Base-by-base conservation (phyloP, 1,140 invertebrate genomes). In the Halotydeus destructor region DNA sequence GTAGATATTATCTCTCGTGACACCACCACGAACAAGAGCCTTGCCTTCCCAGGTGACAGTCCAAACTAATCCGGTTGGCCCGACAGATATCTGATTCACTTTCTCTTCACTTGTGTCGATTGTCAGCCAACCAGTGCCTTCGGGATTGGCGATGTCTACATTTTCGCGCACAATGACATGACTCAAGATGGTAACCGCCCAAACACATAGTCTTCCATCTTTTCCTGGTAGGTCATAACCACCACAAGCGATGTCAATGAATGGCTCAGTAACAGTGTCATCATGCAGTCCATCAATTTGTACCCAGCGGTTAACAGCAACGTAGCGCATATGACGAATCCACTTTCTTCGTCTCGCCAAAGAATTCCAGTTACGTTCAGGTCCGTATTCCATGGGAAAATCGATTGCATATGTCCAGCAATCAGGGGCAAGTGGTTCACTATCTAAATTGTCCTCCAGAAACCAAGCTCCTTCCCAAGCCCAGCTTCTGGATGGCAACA, bases 391-490 rank as follows among this genome's bases (percentile, higher is more conserved):
- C 18, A 76, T 70, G 36, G 79, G 82, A 62, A 91, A 91, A 63
- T 91, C 84, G 34, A 86, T 66, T 21, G 84, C 81, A 66, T 91
- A 93, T 24, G 77, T 86, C 85, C 84, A 91, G 28, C 83, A 71
- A 70, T 86, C 81, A 60, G 79, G 74, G 57, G 78, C 76, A 36
- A 88, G 62, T 3, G 76, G 76, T 53, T 85, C 74, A 3, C 82
- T 83, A 60, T 86, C 74, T 34, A 89, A 64, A 22, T 76, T 80
- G 11, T 80, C 68, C 58, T 89, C 83, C 38, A 88, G 67, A 48
- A 80, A 72, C 85, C 85, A 93, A 49, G 84, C 79, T 3, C 75
- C 75, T 63, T 91, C 81, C 84, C 84, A 88, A 53, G 82, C 74
- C 85, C 85, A 86, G 44, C 81, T 78, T 69, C 83, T 72, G 0